Evolutionary conservation across 2,113 vertebrate genomes (phyloP), one percentile per base, ranked within the genome.

Genomic region (Laterallus jamaicensis): DNA sequence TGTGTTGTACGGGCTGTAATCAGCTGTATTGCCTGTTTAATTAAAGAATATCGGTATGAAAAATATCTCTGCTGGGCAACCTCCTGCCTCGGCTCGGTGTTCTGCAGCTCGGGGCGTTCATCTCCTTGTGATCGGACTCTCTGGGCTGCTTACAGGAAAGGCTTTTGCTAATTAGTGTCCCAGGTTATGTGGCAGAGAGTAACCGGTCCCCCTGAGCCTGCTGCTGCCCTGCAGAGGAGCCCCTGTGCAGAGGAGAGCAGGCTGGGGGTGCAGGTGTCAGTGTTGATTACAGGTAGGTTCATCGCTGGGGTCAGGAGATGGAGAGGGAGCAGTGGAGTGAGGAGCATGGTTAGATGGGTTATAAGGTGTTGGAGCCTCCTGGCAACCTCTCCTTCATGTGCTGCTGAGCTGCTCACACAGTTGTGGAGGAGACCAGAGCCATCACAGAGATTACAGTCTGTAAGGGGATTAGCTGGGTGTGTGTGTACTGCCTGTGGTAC

Each of bases 201-300:
- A 64, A 50, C 16, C 31, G 19, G 3, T 9, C 55, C 40, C 16
- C 35, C 63, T 10, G 68, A 47, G 54, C 39, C 13, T 49, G 74
- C 75, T 44, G 47, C 31, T 49, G 1, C 24, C 26, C 26, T 44
- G 42, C 42, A 0, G 2, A 4, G 11, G 75, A 4, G 1, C 10
- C 19, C 6, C 0, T 11, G 2, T 5, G 18, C 0, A 9, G 58
- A 82, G 60, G 44, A 70, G 40, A 6, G 68, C 2, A 5, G 1
- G 3, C 7, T n/a, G 5, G 52, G n/a, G 8, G 1, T 1, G 1
- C 24, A 4, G 29, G 8, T 11, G 49, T 3, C 10, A 0, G 32
- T 4, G 32, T 14, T 35, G 8, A 37, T 42, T 42, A 15, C 42
- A 70, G 83, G 40, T 31, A 31, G 71, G 62, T 15, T 9, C 11